These are phyloP conservation scores for Drosophila melanogaster DNA, from an alignment of 1,140 invertebrate species.

Conservation along the genomic window Release_6_plus_ISO1_MT NT_033779.5:11132501-11133000, in stretches of 20 bases:
- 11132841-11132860: constrained; percentile 63
- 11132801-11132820: constrained; percentile 82
- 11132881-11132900: constrained; percentile 27
- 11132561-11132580: constrained; percentile 93
- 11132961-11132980: constrained; percentile 58
- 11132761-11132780: constrained; percentile 86
- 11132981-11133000: constrained; percentile 56
- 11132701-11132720: constrained; percentile 91
- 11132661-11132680: constrained; percentile 91
- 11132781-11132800: constrained; percentile 78
- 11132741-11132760: constrained; percentile 87
- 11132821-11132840: constrained; percentile 79
- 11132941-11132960: constrained; percentile 49
- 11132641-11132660: constrained; percentile 90
- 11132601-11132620: constrained; percentile 93
- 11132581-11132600: constrained; percentile 93
- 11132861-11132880: constrained; percentile 32
- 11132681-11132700: constrained; percentile 90
- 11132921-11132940: constrained; percentile 55
- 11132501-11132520: constrained; percentile 97
- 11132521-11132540: constrained; percentile 94
- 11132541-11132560: constrained; percentile 95
- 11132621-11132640: constrained; percentile 93
- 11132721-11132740: constrained; percentile 88
- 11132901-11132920: constrained; percentile 52